phyloP scores from a whole-genome alignment of 2,113 vertebrate species.

The Phalacrocorax aristotelis region DNA sequence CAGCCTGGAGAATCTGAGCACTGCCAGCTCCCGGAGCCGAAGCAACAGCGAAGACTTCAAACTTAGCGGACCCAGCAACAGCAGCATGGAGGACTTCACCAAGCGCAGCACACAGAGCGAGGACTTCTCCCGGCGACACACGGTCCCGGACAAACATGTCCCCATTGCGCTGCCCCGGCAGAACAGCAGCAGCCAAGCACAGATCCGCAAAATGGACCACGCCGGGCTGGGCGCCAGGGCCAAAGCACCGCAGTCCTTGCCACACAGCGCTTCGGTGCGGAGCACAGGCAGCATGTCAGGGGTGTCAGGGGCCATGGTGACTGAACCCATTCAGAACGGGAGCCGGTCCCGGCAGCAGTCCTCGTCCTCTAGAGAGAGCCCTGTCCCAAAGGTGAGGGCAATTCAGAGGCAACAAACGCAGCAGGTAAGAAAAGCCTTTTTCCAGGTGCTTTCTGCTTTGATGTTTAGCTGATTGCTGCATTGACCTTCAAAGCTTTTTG shows the following conservation, averaged over 20 bases:
- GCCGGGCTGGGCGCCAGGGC: slow-evolving; percentile 76
- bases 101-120: slow-evolving; percentile 82
- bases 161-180: slow-evolving; percentile 85
- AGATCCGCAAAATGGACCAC: slow-evolving; percentile 86
- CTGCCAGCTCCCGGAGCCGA: slow-evolving; percentile 87
- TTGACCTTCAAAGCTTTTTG: not conserved
- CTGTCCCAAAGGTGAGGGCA: slow-evolving; percentile 79
- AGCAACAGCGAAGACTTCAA: slow-evolving; percentile 87
- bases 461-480: not conserved
- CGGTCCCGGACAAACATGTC: slow-evolving; percentile 65
- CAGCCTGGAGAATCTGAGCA: slow-evolving; percentile 93
- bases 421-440: slow-evolving; percentile 68
- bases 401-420: slow-evolving; percentile 78
- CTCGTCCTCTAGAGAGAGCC: slow-evolving; percentile 80
- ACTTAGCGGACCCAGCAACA: slow-evolving; percentile 81
- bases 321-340: slow-evolving; percentile 68
- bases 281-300: slow-evolving; percentile 83
- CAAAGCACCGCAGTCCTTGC: slow-evolving; percentile 75
- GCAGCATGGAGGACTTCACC: slow-evolving; percentile 86
- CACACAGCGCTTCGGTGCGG: slow-evolving; percentile 81
- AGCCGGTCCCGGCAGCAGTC: slow-evolving; percentile 81
- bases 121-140: slow-evolving; percentile 74
- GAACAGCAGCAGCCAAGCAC: slow-evolving; percentile 85
- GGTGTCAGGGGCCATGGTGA: slow-evolving; percentile 68
- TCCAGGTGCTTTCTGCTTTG: not conserved